Base-by-base conservation (phyloP, 2,888 invertebrate species). In the Hyposoter didymator region DNA sequence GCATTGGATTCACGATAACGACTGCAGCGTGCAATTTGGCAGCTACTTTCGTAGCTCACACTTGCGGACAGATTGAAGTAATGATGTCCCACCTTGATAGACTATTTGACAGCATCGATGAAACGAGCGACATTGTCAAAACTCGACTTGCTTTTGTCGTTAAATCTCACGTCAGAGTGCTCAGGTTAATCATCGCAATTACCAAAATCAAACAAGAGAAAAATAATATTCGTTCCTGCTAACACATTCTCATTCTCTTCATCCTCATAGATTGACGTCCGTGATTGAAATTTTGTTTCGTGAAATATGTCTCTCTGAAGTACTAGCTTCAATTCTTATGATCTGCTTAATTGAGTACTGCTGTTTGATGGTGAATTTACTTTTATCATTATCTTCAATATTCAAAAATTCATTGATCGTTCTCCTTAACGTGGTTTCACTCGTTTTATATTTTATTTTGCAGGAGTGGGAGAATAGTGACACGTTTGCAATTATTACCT, bases 301-400 rank as follows among this genome's bases (percentile, higher is more conserved):
- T 19, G 90, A 88, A 35, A 89, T 92, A 32, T 92, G 91, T 82
- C 86, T 93, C n/a, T 89, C 91, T 8, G 92, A 93, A 86, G 84
- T 92, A n/a, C 79, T 92, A 0, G 90, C 91, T 0, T 90, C 91
- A 64, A 92, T 91, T 3, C n/a, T 92, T 64, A 90, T 91, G 14
- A 91, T 92, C 74, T 93, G 93, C 45, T 90, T 92, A n/a, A 83
- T 93, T 2, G 92, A 90, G 83, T 93, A 91, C 80, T 90, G 90
- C 81, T 88, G 90, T 55, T 88, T 93, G 32, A 91, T 87, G 90
- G 92, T 92, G 39, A 39, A 43, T 49, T 70, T n/a, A 22, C 0
- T 32, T 32, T 8, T 39, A 43, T 69, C 6, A 22, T 69, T 69
- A 69, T 0, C 35, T 17, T 19, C 10, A 2, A 6, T 7, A 12